These are phyloP conservation scores for Stenolophus ochropezus DNA, from an alignment of 2,888 invertebrate genomes.

Conservation along the genomic window DNA sequence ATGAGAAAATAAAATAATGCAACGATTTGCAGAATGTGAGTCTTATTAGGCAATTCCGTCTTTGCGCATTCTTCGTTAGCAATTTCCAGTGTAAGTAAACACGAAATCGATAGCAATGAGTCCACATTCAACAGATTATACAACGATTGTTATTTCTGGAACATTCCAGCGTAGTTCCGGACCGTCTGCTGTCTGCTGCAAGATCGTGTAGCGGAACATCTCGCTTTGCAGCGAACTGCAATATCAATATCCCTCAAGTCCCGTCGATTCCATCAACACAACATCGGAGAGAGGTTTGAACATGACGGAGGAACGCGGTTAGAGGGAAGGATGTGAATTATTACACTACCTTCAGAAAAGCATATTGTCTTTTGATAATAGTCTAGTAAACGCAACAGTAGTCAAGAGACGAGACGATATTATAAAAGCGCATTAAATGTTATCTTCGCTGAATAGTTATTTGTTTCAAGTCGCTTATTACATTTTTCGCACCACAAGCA, in stretches of 20 bases:
- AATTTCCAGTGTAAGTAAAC: neutral
- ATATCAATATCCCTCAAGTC: neutral
- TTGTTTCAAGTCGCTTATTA: too few species aligned
- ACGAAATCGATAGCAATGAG: neutral
- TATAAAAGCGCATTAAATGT: too few species aligned
- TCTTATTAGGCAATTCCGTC: neutral
- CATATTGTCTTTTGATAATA: too few species aligned
- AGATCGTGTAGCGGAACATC: neutral
- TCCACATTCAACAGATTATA: constrained; percentile 1
- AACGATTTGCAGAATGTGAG: too few species aligned
- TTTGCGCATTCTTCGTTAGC: neutral
- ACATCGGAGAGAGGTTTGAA: neutral
- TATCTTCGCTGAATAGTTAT: too few species aligned
- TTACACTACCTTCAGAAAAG: too few species aligned
- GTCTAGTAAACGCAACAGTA: too few species aligned
- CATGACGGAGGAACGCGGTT: too few species aligned
- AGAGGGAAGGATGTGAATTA: too few species aligned
- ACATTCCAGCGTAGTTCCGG: neutral
- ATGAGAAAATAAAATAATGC: too few species aligned
- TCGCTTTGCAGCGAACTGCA: neutral
- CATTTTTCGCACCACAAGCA: too few species aligned
- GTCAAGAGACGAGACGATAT: too few species aligned
- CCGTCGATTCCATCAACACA: constrained; percentile 28
- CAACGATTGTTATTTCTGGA: neutral
- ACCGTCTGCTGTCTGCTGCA: neutral